Conservation (phyloP, 2,797 vertebrate genomes). For the Enteromius paludinosus region DNA sequence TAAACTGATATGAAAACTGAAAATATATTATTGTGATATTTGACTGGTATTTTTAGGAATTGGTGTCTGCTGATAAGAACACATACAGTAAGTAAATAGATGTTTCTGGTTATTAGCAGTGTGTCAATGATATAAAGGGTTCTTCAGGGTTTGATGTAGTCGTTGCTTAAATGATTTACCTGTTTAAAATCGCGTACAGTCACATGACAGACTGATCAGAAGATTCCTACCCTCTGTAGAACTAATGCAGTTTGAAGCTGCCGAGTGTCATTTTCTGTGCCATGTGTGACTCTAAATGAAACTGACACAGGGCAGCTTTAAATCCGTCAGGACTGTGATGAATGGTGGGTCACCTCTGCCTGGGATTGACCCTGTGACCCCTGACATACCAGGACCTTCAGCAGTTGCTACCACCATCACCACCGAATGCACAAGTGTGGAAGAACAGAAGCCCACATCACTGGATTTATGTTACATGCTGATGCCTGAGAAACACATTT, state of each 20-base stretch:
- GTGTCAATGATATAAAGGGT: too few species aligned
- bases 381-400: not conserved
- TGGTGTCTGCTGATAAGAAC: not conserved
- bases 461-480: not conserved
- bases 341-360: not conserved
- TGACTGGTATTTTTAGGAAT: not conserved
- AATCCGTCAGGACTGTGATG: not conserved
- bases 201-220: not conserved
- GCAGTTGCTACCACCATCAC: not conserved
- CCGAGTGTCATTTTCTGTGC: not conserved
- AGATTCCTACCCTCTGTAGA: not conserved
- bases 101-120: not conserved
- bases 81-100: not conserved
- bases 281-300: not conserved
- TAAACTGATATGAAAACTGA: not conserved
- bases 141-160: not conserved
- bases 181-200: too few species aligned
- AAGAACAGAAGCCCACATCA: not conserved
- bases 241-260: not conserved
- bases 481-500: not conserved
- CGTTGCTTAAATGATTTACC: not conserved
- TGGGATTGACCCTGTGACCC: not conserved
- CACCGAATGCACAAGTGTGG: not conserved
- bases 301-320: not conserved
- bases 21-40: not conserved